Evolutionary conservation across 2,113 vertebrate species (phyloP), one percentile per base, ranked within the genome.

Genomic region (Grus americana): DNA sequence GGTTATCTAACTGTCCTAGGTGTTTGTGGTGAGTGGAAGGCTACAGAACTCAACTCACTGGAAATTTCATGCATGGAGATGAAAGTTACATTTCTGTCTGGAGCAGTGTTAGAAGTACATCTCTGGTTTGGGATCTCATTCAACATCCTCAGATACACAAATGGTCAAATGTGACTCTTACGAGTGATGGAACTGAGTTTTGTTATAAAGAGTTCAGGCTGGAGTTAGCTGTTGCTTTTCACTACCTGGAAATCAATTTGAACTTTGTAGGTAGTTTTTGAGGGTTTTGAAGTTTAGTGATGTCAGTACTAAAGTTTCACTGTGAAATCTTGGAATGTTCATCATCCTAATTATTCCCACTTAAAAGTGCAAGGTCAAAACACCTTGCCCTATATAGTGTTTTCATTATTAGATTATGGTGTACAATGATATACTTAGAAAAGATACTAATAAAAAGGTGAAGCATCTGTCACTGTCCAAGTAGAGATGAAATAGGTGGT

Each of bases 381-480:
- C 6, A 36, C 5, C 30, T 65, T 68, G 10, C 18, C 34, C 9
- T 68, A 19, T 4, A 23, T 2, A 15, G 3, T 32, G 26, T 47
- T 95, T 61, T 86, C 36, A 72, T 76, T 61, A 23, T 70, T 27
- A 66, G 38, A 44, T 49, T 49, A 12, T 38, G 15, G 18, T 66
- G 20, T 19, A 27, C 21, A 36, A 17, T 44, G 3, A 40, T 66
- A 52, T 24, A 32, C 13, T 42, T 62, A 46, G 11, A 50, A 79
- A 84, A 86, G 2, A 24, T 24, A 22, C 3, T 49, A 54, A 34
- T 30, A 34, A 57, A 66, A 78, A 71, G 0, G 0, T 24, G 34
- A 92, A 79, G 9, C 20, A 59, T 68, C 24, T 80, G 40, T 30
- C 15, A 71, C 19, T 75, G 42, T 65, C 34, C 34, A 76, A 86